Base-by-base conservation (phyloP, 2,797 vertebrate species). In the Sebastes paucispinis region DNA sequence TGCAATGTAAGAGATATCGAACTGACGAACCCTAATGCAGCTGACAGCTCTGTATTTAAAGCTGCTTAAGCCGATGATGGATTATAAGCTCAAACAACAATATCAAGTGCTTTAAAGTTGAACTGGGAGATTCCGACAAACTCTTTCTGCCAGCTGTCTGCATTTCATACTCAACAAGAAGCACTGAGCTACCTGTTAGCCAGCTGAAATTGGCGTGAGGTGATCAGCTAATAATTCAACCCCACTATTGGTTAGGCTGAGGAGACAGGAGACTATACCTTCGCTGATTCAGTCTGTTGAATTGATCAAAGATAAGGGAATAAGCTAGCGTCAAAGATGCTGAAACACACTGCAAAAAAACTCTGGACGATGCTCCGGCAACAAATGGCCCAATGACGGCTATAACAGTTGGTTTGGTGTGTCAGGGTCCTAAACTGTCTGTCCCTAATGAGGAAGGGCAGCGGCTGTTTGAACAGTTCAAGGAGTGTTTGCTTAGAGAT, bases 291-390 rank as follows among this genome's bases (percentile, higher is more conserved):
- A 47, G 34, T 73, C 32, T 59, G 60, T 68, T 69, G 20, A 83
- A 24, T 70, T 85, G 67, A 78, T 64, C 71, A 57, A 62, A 84
- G 10, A 77, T 65, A 47, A 29, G 36, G 66, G 54, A 63, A 8
- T 47, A 73, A 62, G 1, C 63, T 9, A 73, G 18, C 11, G 1
- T 71, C 65, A 80, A 67, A 81, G 69, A 69, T 81, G 65, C 65
- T 59, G 67, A 84, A 84, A 52, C 59, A 43, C 32, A 27, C 16
- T 24, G 54, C 39, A 60, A 29, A 64, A 73, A 73, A 73, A 73
- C 57, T 67, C 9, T 34, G 54, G 29, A 18, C 29, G 34, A 6
- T 7, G 20, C 50, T 25, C 6, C 1, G 64, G 52, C 55, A 73
- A 16, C 6, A 5, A 47, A 69, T 52, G 69, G 54, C 29, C 43